Conservation (phyloP, 2,888 invertebrate genomes). For the Micropterix aruncella region DNA sequence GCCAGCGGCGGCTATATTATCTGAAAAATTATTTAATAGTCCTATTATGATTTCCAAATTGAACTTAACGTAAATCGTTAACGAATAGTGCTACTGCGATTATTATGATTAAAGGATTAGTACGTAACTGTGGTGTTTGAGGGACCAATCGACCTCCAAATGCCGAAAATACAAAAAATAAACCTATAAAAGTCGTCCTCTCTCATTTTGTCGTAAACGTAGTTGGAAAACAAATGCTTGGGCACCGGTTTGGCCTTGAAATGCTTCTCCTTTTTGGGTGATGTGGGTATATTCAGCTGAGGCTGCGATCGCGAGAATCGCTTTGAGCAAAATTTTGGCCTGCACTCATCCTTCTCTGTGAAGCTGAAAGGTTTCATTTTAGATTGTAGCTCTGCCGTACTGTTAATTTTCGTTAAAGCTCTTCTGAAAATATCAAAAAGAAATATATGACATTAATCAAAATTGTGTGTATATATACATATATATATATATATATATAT, state of each 20-base stretch:
- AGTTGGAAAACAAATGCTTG: slow-evolving; percentile 53
- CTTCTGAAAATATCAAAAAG: slow-evolving; percentile 25
- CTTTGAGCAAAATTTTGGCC: slow-evolving; percentile 2
- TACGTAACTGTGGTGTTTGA: background rate
- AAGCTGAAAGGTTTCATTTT: slow-evolving; percentile 54
- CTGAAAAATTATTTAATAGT: too few relatives aligned
- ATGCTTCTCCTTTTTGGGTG: slow-evolving; percentile 32
- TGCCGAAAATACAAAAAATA: slow-evolving; percentile 4
- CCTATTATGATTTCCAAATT: too few relatives aligned
- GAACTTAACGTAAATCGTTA: slow-evolving; percentile 1
- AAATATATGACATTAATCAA: slow-evolving; percentile 6
- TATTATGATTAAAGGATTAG: background rate
- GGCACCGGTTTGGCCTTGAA: slow-evolving; percentile 58
- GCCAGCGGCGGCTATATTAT: too few relatives aligned
- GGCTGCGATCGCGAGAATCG: slow-evolving; percentile 10
- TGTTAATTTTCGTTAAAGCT: slow-evolving; percentile 41
- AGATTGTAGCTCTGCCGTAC: slow-evolving; percentile 44
- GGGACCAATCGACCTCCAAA: background rate
- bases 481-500: too few relatives aligned
- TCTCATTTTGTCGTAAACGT: slow-evolving; percentile 53
- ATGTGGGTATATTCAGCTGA: slow-evolving; percentile 12
- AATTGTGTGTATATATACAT: too few relatives aligned
- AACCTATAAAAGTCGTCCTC: slow-evolving; percentile 61
- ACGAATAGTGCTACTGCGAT: background rate
- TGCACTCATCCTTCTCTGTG: slow-evolving; percentile 37